Base-by-base conservation (phyloP, 2,888 invertebrate genomes). In the Crossocerus cetratus region DNA sequence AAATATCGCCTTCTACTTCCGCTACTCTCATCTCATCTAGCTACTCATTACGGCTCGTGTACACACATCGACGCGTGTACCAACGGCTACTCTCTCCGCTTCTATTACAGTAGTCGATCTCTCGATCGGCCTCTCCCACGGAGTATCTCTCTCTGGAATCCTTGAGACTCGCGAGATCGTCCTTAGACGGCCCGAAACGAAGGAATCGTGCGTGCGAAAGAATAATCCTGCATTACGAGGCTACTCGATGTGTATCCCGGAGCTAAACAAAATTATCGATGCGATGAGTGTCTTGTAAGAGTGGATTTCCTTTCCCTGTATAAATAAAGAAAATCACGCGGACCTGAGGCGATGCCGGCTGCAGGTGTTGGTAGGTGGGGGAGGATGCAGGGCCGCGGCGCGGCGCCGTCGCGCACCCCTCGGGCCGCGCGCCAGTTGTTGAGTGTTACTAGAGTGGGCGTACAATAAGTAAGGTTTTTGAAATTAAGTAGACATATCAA, bases 401-500 rank as follows among this genome's bases (percentile, higher is more conserved):
- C 45, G 54, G 32, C 43, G 55, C 8, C 59, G 44, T 44, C 57
- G 32, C 43, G 55, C 8, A 44, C 56, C 59, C 53, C 54, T 21
- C 55, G 45, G 49, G 45, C 56, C 62, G 58, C 66, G 56, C 63
- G 44, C 58, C 56, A 60, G 66, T 77, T 77, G 77, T 78, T 77
- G 77, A 74, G 69, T 74, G 77, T 78, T 77, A 74, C 59, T 54
- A 62, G 72, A 43, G 67, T 76, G 83, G 75, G 72, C 83, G 86
- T 86, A 84, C 85, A 85, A 86, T 86, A 86, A 84, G 14, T 80
- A 84, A 84, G 78, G 78, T 80, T 69, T 84, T 83, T 69, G 77
- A 77, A 67, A 77, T 85, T 86, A 85, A 84, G 85, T 87, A 87
- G 86, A 87, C 87, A 86, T 87, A 87, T 87, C 87, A 87, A 86